Percentiles rank a stretch among this genome's conserved stretches.
These are phyloP conservation scores for Talpa occidentalis DNA, from an alignment of 2,113 vertebrate species.

Conservation along the genomic window DNA sequence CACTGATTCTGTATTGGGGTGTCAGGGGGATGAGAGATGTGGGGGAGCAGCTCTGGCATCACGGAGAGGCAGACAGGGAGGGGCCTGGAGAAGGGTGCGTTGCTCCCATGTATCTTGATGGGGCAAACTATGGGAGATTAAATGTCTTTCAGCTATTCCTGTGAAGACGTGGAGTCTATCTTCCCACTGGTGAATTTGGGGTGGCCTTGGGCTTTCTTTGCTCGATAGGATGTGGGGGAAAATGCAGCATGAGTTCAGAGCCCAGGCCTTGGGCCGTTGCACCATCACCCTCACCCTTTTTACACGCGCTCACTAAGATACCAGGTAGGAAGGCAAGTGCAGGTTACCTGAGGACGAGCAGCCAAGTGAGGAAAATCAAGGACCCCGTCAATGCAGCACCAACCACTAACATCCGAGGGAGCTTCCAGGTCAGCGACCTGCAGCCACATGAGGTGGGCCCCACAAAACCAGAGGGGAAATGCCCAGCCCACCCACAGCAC, in stretches of 20 bases:
- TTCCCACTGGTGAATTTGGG: not conserved
- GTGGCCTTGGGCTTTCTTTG: not conserved
- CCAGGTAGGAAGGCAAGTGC: rapidly evolving
- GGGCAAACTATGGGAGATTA: not conserved
- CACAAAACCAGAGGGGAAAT: not conserved
- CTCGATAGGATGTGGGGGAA: not conserved
- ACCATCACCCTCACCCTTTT: not conserved
- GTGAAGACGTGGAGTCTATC: rapidly evolving
- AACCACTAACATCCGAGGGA: not conserved
- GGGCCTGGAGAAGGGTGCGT: rapidly evolving
- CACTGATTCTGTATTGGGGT: not conserved
- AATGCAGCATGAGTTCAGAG: not conserved
- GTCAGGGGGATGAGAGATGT: too few species aligned
- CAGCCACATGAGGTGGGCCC: rapidly evolving
- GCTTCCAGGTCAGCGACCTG: not conserved
- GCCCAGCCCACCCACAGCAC: too few species aligned
- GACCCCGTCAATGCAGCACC: not conserved
- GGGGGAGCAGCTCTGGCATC: too few species aligned
- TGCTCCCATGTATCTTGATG: not conserved
- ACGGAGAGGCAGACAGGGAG: not conserved
- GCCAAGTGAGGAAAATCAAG: not conserved
- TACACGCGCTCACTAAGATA: not conserved
- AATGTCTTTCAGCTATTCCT: not conserved
- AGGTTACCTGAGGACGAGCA: not conserved
- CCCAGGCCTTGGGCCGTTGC: not conserved